Percentiles rank a stretch among this genome's conserved stretches.
phyloP scores from a whole-genome alignment of 1,140 invertebrate species.

The Drosophila sulfurigaster region DNA sequence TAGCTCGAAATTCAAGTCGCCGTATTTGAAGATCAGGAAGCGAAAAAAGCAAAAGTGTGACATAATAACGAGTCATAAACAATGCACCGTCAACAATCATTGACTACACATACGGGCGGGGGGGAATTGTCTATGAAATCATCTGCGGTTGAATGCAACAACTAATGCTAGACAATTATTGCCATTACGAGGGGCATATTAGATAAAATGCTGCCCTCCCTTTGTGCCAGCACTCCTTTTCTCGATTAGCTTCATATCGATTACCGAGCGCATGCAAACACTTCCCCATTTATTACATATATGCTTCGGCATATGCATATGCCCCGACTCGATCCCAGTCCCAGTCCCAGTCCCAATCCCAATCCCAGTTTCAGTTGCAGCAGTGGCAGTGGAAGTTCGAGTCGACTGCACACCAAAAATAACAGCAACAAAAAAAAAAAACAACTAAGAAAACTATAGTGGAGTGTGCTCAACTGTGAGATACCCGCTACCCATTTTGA shows the following conservation, averaged over 20 bases:
- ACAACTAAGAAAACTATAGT: too few relatives aligned
- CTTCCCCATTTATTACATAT: constrained; percentile 23
- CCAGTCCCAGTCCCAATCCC: constrained; percentile 12
- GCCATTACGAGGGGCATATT: constrained; percentile 56
- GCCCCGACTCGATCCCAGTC: not conserved
- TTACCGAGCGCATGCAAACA: constrained; percentile 45
- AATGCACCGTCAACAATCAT: constrained; percentile 10
- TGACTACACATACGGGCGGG: constrained; percentile 6
- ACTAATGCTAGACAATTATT: constrained; percentile 75
- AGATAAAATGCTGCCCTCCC: constrained; percentile 32
- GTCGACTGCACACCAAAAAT: constrained; percentile 28
- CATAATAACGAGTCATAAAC: constrained; percentile 58
- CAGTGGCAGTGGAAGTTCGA: constrained; percentile 27
- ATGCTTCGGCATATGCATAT: not conserved
- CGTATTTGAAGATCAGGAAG: constrained; percentile 52
- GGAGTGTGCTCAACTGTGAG: too few relatives aligned
- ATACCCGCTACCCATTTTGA: too few relatives aligned
- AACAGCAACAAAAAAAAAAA: constrained; percentile 11
- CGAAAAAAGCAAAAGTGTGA: constrained; percentile 72
- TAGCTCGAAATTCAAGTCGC: constrained; percentile 12
- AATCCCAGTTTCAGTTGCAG: constrained; percentile 26
- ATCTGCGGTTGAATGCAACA: constrained; percentile 75
- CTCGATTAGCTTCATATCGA: constrained; percentile 27
- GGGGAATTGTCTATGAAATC: constrained; percentile 44
- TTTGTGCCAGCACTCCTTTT: not conserved